Base-by-base conservation (phyloP, 2,888 invertebrate species). In the Mechanitis mazaeus region DNA sequence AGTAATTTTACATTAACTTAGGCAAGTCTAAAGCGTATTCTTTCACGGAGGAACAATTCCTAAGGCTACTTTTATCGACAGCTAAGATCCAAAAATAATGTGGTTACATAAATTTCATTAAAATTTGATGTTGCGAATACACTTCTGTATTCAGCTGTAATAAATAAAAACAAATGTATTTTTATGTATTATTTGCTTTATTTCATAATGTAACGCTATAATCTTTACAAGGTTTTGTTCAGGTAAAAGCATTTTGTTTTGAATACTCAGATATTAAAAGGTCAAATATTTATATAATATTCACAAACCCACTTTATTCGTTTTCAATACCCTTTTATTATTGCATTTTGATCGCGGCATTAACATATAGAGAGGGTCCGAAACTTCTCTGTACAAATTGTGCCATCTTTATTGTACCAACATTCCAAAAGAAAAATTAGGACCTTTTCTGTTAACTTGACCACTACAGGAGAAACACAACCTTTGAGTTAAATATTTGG, bases 361-460 rank as follows among this genome's bases (percentile, higher is more conserved):
- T 74, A 72, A 64, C 73, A 75, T 75, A 75, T 72, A 74, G 73
- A 73, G 69, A 69, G 69, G 71, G 61, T 63, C 61, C 64, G 61
- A 69, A 70, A 69, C 61, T 50, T 50, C 20, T 50, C 31, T 50
- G 50, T 50, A 28, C 31, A 50, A 50, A 31, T 31, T 50, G 50
- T 50, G 31, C 31, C 50, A 28, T 31, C 31, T 31, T 50, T 50
- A 50, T 31, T 50, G 31, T 31, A 6, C 42, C 47, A 64, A 62
- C 58, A 53, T 64, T 60, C 61, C 66, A 60, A 64, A 66, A 65
- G 65, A 68, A 67, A 69, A 72, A 72, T 72, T 71, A 71, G 66
- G 60, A 58, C 54, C 59, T 65, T 66, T 67, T 67, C 68, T 62
- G 56, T 61, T 62, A 53, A 56, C 56, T 46, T 33, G 58, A 55